These are phyloP conservation scores for Leuctra nigra DNA, from an alignment of 2,888 invertebrate genomes.

Conservation along the genomic window DNA sequence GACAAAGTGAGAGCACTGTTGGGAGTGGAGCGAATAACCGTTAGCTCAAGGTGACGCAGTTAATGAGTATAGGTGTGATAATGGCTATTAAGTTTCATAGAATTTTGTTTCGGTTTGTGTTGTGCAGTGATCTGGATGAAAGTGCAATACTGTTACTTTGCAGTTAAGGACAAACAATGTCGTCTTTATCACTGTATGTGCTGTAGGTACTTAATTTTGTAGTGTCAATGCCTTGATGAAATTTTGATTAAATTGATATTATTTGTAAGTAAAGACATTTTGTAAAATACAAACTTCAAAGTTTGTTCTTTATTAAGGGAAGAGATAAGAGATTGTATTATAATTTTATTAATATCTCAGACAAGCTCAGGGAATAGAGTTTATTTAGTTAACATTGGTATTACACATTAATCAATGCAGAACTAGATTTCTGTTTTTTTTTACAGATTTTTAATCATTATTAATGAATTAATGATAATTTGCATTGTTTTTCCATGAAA, in stretches of 20 bases:
- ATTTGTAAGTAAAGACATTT: slow-evolving; percentile 1
- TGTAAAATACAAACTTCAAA: neutral
- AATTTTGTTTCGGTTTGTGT: neutral
- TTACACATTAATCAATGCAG: no score
- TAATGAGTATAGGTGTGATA: neutral
- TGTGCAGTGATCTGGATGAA: neutral
- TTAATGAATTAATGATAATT: no score
- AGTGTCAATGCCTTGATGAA: neutral
- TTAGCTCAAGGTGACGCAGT: slow-evolving; percentile 24
- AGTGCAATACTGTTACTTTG: slow-evolving; percentile 6
- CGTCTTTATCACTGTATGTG: neutral
- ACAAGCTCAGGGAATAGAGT: slow-evolving; percentile 20
- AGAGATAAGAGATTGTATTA: neutral
- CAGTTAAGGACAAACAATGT: no score
- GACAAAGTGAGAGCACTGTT: slow-evolving; percentile 75
- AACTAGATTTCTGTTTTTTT: no score
- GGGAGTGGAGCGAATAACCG: slow-evolving; percentile 65
- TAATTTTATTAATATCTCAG: slow-evolving; percentile 14
- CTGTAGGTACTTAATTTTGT: slow-evolving; percentile 8
- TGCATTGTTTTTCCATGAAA: no score
- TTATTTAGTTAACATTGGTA: no score
- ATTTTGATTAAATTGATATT: slow-evolving; percentile 1
- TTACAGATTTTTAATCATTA: no score
- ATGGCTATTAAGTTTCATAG: slow-evolving; percentile 2
- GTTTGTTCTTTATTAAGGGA: neutral